These are phyloP conservation scores for Creontiades dilutus DNA, from an alignment of 2,888 invertebrate genomes.

Conservation along the genomic window DNA sequence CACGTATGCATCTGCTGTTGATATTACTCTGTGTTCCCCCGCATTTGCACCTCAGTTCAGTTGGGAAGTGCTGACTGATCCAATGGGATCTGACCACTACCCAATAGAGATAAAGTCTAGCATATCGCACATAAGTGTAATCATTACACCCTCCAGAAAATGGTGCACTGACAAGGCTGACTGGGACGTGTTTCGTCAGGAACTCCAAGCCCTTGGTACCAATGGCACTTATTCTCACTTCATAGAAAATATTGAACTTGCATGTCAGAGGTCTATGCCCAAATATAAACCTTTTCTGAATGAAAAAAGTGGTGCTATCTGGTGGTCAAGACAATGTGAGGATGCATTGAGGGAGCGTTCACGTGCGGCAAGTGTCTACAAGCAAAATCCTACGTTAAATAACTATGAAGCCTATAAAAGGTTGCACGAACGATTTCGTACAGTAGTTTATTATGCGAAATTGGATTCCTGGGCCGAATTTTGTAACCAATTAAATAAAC, in stretches of 20 bases:
- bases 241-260: not conserved
- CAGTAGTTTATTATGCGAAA: slow-evolving; percentile 1
- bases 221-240: not conserved
- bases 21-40: not conserved
- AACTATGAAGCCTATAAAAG: not conserved
- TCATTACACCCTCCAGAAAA: slow-evolving; percentile 6
- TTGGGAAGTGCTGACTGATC: not conserved
- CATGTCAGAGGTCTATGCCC: not conserved
- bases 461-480: not conserved
- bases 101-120: slow-evolving; percentile 5
- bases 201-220: not conserved
- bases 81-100: slow-evolving; percentile 38
- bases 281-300: not conserved
- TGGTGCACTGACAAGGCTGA: slow-evolving; percentile 6
- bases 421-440: not conserved
- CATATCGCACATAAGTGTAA: not conserved
- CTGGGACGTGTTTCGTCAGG: not conserved
- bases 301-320: not conserved
- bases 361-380: not conserved
- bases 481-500: not conserved
- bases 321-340: slow-evolving; percentile 11
- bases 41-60: not conserved
- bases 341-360: not conserved
- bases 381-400: not conserved
- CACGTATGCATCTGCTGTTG: not conserved